Percentiles rank a stretch among this genome's conserved stretches.
Evolutionary conservation across 2,888 invertebrate genomes (phyloP).

Genomic region (Pristionchus maxplancki): DNA sequence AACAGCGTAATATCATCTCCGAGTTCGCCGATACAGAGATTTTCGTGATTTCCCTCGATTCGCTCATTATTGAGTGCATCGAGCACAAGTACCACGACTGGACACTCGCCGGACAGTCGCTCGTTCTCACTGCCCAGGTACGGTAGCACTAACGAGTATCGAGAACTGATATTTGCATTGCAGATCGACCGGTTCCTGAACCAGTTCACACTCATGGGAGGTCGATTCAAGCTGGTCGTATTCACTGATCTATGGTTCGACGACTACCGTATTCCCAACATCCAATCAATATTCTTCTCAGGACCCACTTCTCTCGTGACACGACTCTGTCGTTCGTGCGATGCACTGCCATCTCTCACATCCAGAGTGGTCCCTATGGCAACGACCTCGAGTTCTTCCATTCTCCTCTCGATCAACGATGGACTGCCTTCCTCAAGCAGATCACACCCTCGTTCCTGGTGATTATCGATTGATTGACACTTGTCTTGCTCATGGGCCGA

Average conservation of each 20-base stretch:
- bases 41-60: slow-evolving; percentile 75
- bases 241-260: slow-evolving; percentile 68
- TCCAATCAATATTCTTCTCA: slow-evolving; percentile 11
- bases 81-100: slow-evolving; percentile 76
- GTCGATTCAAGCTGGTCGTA: slow-evolving; percentile 73
- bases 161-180: slow-evolving; percentile 39
- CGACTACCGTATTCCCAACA: background rate
- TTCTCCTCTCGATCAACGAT: slow-evolving; percentile 70
- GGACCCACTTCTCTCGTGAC: slow-evolving; percentile 69
- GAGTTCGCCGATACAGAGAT: slow-evolving; percentile 77
- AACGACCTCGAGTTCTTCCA: slow-evolving; percentile 64
- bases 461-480: background rate
- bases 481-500: background rate
- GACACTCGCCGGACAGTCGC: slow-evolving; percentile 74
- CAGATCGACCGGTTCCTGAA: slow-evolving; percentile 72
- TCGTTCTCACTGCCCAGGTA: slow-evolving; percentile 72
- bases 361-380: slow-evolving; percentile 57
- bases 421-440: slow-evolving; percentile 70
- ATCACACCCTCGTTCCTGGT: slow-evolving; percentile 75
- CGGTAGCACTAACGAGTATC: background rate
- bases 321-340: slow-evolving; percentile 70
- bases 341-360: slow-evolving; percentile 66
- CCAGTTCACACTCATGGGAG: slow-evolving; percentile 70
- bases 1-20: slow-evolving; percentile 71
- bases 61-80: slow-evolving; percentile 72